phyloP scores from a whole-genome alignment of 2,113 vertebrate genomes.

The Phrynosoma platyrhinos region DNA sequence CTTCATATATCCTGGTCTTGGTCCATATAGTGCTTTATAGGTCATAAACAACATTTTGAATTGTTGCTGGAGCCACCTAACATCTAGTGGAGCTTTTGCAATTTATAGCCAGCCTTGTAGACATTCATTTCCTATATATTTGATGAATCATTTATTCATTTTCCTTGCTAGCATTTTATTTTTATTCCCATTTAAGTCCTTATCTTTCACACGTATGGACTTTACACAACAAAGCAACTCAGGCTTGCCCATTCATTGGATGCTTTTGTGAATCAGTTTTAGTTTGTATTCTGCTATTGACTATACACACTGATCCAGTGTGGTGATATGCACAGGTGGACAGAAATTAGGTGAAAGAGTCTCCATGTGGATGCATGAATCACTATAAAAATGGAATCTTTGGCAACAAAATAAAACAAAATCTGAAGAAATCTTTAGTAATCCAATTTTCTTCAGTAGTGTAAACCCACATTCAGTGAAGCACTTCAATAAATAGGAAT shows the following conservation, averaged over 20 bases:
- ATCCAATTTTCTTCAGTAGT: conserved; percentile 14
- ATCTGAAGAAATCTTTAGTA: conserved; percentile 9
- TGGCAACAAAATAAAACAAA: conserved; percentile 3
- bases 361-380: neutral
- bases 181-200: too few species aligned
- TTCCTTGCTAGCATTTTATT: too few species aligned
- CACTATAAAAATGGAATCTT: rapidly evolving
- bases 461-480: conserved; percentile 30
- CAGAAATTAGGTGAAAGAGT: neutral
- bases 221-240: neutral
- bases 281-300: neutral
- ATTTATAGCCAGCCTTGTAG: too few species aligned
- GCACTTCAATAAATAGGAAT: conserved; percentile 7
- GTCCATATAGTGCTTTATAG: too few species aligned
- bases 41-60: too few species aligned
- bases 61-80: too few species aligned
- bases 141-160: too few species aligned
- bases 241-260: neutral
- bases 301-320: neutral
- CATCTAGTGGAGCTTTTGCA: too few species aligned
- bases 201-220: too few species aligned
- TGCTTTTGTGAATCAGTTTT: neutral
- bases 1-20: too few species aligned
- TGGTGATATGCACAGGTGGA: conserved; percentile 7
- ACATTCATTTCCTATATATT: too few species aligned